Evolutionary conservation across 1,140 invertebrate species (phyloP).

Genomic region (Trinorchestia longiramus): DNA sequence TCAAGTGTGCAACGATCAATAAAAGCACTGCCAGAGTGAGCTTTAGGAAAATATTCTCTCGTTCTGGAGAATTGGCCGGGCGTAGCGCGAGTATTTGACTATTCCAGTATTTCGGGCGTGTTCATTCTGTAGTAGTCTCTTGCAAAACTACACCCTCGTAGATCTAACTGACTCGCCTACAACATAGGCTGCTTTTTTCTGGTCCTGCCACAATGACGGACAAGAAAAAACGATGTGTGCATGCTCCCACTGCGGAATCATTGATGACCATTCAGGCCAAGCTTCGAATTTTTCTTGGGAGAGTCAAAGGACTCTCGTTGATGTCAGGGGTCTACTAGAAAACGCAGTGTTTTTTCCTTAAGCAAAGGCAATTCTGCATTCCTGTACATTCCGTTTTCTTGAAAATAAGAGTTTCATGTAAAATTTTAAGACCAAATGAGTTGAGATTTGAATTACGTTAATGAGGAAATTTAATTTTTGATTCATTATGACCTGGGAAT

Average conservation of each 20-base stretch:
- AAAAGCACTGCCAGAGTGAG: neutral
- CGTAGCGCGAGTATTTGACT: neutral
- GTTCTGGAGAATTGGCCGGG: neutral
- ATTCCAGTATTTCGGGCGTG: neutral
- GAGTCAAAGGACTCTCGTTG: neutral
- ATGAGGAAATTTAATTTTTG: neutral
- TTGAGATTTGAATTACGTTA: neutral
- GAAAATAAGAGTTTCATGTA: neutral
- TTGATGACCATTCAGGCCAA: conserved; percentile 46
- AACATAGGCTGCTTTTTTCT: neutral
- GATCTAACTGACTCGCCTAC: neutral
- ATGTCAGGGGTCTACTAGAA: neutral
- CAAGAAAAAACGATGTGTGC: conserved; percentile 25
- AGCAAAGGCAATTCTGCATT: neutral
- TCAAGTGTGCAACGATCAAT: neutral
- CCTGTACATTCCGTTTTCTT: neutral
- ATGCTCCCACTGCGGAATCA: conserved; percentile 13
- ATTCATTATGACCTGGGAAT: neutral
- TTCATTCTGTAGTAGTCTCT: neutral
- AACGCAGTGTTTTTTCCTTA: neutral
- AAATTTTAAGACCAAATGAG: neutral
- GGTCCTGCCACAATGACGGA: neutral
- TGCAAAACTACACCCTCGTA: neutral
- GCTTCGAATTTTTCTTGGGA: neutral
- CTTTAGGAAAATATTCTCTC: neutral